Evolutionary conservation across 2,888 invertebrate species (phyloP).

Genomic region (Acrobasis suavella): DNA sequence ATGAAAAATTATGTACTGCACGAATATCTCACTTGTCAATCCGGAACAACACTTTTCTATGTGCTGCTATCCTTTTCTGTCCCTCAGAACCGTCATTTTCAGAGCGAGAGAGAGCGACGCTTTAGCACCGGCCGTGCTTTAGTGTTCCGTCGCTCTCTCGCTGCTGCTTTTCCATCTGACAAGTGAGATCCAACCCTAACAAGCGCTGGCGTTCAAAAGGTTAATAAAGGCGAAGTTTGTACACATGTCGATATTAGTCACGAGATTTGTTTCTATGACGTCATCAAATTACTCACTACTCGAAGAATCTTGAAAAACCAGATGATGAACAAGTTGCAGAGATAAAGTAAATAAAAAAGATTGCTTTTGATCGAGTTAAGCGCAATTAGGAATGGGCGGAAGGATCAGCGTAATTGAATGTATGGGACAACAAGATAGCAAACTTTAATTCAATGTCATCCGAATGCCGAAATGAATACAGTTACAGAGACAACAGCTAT

Average conservation of each 20-base stretch:
- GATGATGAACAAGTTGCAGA: constrained; percentile 18
- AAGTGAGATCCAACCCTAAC: too few relatives aligned
- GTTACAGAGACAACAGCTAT: too few relatives aligned
- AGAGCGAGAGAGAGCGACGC: too few relatives aligned
- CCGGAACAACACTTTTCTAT: too few relatives aligned
- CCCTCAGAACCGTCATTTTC: too few relatives aligned
- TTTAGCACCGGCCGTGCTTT: too few relatives aligned
- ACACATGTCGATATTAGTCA: constrained; percentile 16
- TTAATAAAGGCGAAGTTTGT: background rate
- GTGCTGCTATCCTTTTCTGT: too few relatives aligned
- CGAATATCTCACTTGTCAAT: too few relatives aligned
- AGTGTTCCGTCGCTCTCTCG: too few relatives aligned
- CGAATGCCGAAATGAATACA: background rate
- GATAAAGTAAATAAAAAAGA: constrained; percentile 22
- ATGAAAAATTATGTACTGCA: too few relatives aligned
- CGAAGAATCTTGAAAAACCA: constrained; percentile 5
- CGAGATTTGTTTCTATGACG: background rate
- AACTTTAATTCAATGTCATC: background rate
- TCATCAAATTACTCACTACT: constrained; percentile 16
- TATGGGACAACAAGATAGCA: constrained; percentile 1
- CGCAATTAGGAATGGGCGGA: constrained; percentile 17
- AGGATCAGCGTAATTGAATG: constrained; percentile 13
- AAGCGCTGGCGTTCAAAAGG: too few relatives aligned
- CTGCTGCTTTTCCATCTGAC: too few relatives aligned
- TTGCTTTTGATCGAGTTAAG: constrained; percentile 14